Percentiles rank a stretch among this genome's conserved stretches.
Conservation (phyloP, 1,140 invertebrate genomes). For the Pachypsylla venusta region DNA sequence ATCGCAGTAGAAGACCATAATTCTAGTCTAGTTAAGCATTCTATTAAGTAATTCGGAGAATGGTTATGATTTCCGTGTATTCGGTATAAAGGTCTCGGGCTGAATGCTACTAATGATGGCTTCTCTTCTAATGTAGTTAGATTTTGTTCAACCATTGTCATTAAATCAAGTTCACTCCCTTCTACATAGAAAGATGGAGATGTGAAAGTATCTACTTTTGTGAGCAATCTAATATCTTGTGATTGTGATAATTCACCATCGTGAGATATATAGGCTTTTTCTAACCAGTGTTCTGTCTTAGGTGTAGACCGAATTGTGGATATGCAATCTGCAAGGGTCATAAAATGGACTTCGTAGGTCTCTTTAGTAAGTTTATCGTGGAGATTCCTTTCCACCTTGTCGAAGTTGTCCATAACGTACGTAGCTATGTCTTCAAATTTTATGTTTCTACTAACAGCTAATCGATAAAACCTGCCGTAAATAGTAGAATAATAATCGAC, state of each 20-base stretch:
- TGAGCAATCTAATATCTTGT: too few species aligned
- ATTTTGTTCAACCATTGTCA: too few species aligned
- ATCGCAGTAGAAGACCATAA: not conserved
- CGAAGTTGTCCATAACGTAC: not conserved
- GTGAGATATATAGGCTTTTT: too few species aligned
- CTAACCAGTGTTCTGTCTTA: not conserved
- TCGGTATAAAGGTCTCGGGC: not conserved
- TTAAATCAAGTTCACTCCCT: too few species aligned
- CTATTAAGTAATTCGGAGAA: not conserved
- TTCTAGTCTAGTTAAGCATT: not conserved
- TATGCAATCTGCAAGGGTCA: not conserved
- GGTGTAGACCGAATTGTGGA: not conserved
- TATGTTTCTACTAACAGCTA: not conserved
- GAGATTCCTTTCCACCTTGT: not conserved
- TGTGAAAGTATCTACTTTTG: too few species aligned
- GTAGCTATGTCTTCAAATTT: not conserved
- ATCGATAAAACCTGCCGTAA: not conserved
- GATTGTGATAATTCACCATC: too few species aligned
- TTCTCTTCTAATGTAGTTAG: not conserved
- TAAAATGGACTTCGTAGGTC: not conserved
- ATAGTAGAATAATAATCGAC: not conserved
- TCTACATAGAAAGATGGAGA: too few species aligned
- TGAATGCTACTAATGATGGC: not conserved
- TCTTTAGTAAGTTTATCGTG: not conserved
- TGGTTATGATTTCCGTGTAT: not conserved